Evolutionary conservation across 2,113 vertebrate genomes (phyloP), one percentile per base, ranked within the genome.

Genomic region (Megaleporinus macrocephalus): DNA sequence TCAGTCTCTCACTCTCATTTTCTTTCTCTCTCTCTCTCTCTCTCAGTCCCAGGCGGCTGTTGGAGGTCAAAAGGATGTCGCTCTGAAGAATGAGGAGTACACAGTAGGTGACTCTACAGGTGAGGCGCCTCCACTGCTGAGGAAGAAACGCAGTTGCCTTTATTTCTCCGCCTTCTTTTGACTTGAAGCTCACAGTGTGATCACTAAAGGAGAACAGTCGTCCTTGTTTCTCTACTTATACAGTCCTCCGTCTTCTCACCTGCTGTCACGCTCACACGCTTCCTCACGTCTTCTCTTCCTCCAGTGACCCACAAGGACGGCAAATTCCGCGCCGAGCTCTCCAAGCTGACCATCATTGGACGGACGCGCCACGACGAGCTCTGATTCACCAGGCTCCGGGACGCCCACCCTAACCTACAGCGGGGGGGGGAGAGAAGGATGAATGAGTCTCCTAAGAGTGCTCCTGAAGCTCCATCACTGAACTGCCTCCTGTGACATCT

Each of bases 261-360:
- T 29, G 14, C 33, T 30, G 59, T 74, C n/a, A 76, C 59, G 78
- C 69, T 83, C 82, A 76, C 70, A 6, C 47, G 20, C 18, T 65
- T 33, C n/a, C 14, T 83, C 29, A 74, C 41, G 36, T 80, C 81
- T 76, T 22, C 2, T 22, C 13, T 55, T 88, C 20, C 71, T 83
- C 5, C 74, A 98, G 97, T 99, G 91, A 92, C 94, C 69, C 97
- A 98, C 85, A 95, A 86, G 76, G 95, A 96, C 4, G 97, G 96
- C 15, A 95, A 94, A 77, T 99, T 99, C 94, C 96, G 80, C 2
- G 94, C 96, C 0, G 95, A 98, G 70, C 96, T 99, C 26, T 97
- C 97, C 86, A 99, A 98, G 73, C 89, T 99, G 72, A 89, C 93
- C 72, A 86, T 94, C 1, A 93, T 96, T 29, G 97, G 96, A 80